Conservation (phyloP, 1,140 invertebrate species). For the Ctenoplectra terminalis region DNA sequence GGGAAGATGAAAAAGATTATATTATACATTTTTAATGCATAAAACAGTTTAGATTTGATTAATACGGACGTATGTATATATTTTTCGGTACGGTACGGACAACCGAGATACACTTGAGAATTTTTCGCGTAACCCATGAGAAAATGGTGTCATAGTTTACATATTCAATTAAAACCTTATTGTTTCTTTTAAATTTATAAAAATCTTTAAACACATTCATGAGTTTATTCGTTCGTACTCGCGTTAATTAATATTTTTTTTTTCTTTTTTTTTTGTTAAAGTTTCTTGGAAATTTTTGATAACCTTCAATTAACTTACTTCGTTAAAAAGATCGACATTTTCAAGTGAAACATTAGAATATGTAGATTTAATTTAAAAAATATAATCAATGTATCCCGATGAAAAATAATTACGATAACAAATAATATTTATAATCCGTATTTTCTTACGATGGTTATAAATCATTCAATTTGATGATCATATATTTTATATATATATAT, state of each 20-base stretch:
- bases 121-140: slow-evolving; percentile 7
- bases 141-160: not conserved
- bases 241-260: slow-evolving; percentile 17
- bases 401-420: not conserved
- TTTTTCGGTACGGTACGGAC: slow-evolving; percentile 38
- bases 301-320: slow-evolving; percentile 38
- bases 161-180: not conserved
- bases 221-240: not conserved
- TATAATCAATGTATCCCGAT: not conserved
- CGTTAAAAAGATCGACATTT: not conserved
- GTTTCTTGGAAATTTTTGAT: not conserved
- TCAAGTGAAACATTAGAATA: not conserved
- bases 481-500: not conserved
- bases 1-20: not conserved
- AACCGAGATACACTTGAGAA: slow-evolving; percentile 39
- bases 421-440: not conserved
- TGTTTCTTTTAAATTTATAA: not conserved
- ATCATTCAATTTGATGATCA: not conserved
- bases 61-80: not conserved
- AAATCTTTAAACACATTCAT: not conserved
- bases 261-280: not conserved
- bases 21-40: not conserved
- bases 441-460: not conserved
- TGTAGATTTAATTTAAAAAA: not conserved
- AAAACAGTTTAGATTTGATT: not conserved